These are phyloP conservation scores for Chloropsis cyanopogon DNA, from an alignment of 2,113 vertebrate species.

Conservation along the genomic window DNA sequence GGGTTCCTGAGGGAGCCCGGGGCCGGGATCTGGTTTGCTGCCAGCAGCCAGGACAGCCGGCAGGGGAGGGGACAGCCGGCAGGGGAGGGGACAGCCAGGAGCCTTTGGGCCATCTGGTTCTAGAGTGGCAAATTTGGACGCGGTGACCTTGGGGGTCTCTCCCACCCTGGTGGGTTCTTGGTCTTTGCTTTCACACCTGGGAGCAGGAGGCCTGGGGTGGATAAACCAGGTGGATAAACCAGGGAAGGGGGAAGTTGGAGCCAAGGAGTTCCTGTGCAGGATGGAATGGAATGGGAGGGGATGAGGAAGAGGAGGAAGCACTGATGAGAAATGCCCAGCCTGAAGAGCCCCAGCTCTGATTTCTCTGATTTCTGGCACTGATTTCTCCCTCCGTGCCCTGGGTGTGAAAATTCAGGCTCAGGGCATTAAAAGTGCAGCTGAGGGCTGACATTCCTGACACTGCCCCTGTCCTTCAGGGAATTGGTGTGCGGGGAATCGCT, in stretches of 20 bases:
- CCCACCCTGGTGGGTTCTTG: too few species aligned
- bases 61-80: not conserved
- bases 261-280: not conserved
- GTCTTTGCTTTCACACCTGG: too few species aligned
- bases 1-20: not conserved
- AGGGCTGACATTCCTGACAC: too few species aligned
- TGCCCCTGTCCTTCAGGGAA: not conserved
- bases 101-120: not conserved
- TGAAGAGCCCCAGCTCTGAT: not conserved
- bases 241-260: not conserved
- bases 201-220: not conserved
- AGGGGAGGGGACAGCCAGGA: too few species aligned
- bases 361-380: too few species aligned
- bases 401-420: not conserved
- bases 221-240: too few species aligned
- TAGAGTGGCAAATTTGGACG: not conserved
- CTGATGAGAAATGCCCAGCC: not conserved
- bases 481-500: not conserved
- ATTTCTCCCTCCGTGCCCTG: too few species aligned
- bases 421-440: not conserved
- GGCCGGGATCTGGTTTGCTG: not conserved
- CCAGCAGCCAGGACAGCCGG: not conserved
- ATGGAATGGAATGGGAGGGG: not conserved
- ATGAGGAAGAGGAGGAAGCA: not conserved
- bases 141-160: not conserved